Base-by-base conservation (phyloP, 2,797 vertebrate genomes). In the Capromys pilorides region DNA sequence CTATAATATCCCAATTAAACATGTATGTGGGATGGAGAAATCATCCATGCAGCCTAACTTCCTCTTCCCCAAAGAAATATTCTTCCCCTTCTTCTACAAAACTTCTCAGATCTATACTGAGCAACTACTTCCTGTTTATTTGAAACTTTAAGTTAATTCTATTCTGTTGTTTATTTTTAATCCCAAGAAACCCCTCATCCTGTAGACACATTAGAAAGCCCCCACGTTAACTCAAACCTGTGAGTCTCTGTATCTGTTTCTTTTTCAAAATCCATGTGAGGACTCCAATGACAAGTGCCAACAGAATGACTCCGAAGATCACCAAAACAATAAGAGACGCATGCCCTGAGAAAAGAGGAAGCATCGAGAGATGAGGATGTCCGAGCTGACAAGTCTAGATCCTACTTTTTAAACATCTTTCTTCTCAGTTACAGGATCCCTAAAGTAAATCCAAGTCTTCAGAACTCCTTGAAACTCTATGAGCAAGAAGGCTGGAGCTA, bases 211-310 rank as follows among this genome's bases (percentile, higher is more conserved):
- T 57, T 66, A 78, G 71, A 57, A 62, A 82, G 4, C 41, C 1
- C 7, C 64, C 18, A 31, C 91, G 45, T 85, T 87, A 67, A 4
- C 21, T 80, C 93, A 77, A 49, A 97, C 97, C 97, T 97, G 91
- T 64, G 54, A 97, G 57, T 14, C 19, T 64, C 59, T 84, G 95
- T 64, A 67, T 91, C 49, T 73, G 87, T 79, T 94, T 94, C 95
- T n/a, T 75, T 31, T 71, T 96, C 91, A 49, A 86, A 82, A 31
- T 62, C 94, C 95, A 94, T 45, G 96, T 5, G 62, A 88, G 18
- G 39, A 88, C 2, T 4, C 14, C 12, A 0, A 67, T 33, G 67
- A 96, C 51, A 54, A 77, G 7, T 16, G 33, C 51, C 78, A 94
- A 19, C 9, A 96, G 78, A 41, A 96, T 11, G 75, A 87, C 14